Conservation (phyloP, 1,140 invertebrate species). For the honey bee (Apis mellifera) region DNA sequence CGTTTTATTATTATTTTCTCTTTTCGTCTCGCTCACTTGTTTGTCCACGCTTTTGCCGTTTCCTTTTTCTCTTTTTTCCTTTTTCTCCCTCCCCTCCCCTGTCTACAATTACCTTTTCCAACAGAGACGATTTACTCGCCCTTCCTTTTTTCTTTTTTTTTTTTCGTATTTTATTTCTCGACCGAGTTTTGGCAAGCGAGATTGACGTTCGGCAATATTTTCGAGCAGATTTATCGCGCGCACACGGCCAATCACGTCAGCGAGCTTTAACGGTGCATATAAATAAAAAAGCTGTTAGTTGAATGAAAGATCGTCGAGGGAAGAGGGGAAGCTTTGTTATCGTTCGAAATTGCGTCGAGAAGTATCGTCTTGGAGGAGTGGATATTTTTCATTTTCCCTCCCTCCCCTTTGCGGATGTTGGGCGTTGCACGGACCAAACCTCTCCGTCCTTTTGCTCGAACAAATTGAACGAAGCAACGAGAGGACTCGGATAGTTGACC, state of each 20-base stretch:
- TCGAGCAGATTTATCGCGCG: conserved; percentile 40
- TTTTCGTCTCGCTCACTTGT: not conserved
- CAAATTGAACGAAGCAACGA: not conserved
- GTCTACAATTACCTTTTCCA: not conserved
- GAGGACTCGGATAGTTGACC: not conserved
- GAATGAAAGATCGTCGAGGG: conserved; percentile 25
- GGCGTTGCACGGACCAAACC: no score
- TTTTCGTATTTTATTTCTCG: conserved; percentile 26
- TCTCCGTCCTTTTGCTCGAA: not conserved
- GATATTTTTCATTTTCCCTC: not conserved
- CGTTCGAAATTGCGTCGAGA: not conserved
- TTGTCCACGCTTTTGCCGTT: not conserved
- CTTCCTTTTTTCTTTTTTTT: not conserved
- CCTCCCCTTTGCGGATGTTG: no score
- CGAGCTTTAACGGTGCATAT: conserved; percentile 18
- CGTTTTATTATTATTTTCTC: not conserved
- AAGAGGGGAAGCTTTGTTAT: conserved; percentile 18
- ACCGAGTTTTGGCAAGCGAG: conserved; percentile 37
- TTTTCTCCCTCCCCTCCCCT: not conserved
- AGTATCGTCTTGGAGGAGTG: not conserved
- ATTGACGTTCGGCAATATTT: conserved; percentile 38
- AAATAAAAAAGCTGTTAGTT: conserved; percentile 29
- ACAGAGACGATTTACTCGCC: conserved; percentile 11
- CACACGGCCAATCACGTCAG: conserved; percentile 18
- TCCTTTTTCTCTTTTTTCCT: not conserved